Conservation (phyloP, 2,797 vertebrate species). For the Urocyon cinereoargenteus region DNA sequence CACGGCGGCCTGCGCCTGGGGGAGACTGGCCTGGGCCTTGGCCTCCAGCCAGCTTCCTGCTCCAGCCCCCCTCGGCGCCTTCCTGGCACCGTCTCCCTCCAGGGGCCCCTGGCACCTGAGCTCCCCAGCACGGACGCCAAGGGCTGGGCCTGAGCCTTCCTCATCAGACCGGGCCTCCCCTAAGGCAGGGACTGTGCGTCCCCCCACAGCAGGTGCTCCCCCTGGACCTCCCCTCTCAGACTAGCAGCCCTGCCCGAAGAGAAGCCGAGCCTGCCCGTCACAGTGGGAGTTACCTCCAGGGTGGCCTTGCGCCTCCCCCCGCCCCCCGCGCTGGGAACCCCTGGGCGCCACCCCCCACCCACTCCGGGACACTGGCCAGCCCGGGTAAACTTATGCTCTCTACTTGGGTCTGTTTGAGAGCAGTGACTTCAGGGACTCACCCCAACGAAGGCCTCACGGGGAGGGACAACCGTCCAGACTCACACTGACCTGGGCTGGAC, state of each 20-base stretch:
- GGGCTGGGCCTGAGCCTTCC: background rate
- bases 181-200: background rate
- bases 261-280: background rate
- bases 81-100: too few species aligned
- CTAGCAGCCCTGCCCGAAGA: rapidly evolving
- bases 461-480: background rate
- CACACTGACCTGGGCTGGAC: background rate
- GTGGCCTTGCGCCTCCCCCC: too few species aligned
- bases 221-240: background rate
- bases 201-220: background rate
- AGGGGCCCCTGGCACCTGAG: too few species aligned
- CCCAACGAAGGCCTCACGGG: rapidly evolving
- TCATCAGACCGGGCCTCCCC: background rate
- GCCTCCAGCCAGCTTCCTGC: background rate
- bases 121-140: too few species aligned
- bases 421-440: background rate
- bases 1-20: background rate
- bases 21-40: background rate
- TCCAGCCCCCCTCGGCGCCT: too few species aligned
- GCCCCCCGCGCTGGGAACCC: rapidly evolving
- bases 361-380: background rate
- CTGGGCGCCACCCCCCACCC: background rate
- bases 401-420: background rate
- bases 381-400: background rate
- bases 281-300: background rate